phyloP scores from a whole-genome alignment of 1,140 invertebrate species.

The Rhynchophorus ferrugineus region DNA sequence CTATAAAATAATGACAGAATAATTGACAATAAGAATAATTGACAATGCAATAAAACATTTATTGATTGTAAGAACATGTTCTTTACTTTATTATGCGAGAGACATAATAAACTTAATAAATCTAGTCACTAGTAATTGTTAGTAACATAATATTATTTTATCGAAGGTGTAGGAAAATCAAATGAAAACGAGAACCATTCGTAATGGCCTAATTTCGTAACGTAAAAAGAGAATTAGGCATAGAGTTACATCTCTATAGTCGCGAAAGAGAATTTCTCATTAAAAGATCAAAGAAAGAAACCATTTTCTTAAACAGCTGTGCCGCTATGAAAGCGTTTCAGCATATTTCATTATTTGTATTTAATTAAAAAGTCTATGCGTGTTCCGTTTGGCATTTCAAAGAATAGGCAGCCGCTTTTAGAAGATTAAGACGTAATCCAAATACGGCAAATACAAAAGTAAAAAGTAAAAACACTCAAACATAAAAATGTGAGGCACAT shows the following conservation, averaged over 20 bases:
- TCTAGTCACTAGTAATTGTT: too few species aligned
- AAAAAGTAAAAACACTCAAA: background rate
- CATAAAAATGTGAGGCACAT: background rate
- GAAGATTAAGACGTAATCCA: background rate
- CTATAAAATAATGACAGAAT: too few species aligned
- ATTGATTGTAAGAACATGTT: too few species aligned
- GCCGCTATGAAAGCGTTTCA: background rate
- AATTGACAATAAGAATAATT: too few species aligned
- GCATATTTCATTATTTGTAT: background rate
- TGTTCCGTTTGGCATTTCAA: background rate
- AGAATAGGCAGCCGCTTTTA: background rate
- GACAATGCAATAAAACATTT: too few species aligned
- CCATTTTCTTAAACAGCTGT: background rate
- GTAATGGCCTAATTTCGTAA: background rate
- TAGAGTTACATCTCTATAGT: background rate
- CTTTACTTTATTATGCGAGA: too few species aligned
- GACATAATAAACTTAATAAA: too few species aligned
- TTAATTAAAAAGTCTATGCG: background rate
- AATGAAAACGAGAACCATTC: too few species aligned
- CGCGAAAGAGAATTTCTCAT: background rate
- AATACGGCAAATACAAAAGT: background rate
- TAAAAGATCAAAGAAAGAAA: background rate
- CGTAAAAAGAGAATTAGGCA: background rate
- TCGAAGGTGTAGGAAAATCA: too few species aligned
- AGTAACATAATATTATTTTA: too few species aligned